phyloP scores from a whole-genome alignment of 2,113 vertebrate genomes.

The Ceyx margarethae region DNA sequence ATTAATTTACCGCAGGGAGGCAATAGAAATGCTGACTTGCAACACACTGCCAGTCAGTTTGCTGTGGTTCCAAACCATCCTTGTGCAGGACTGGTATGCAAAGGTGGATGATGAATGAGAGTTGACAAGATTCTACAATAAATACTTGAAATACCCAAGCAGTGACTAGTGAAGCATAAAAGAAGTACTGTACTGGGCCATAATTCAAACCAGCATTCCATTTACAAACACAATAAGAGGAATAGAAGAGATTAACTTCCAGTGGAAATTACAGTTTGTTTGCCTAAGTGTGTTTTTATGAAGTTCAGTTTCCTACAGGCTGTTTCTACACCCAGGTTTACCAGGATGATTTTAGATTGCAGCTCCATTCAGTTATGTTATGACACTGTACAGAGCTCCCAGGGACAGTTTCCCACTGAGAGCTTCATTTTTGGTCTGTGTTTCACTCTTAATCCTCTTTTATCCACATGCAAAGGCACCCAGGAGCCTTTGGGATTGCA shows the following conservation, averaged over 20 bases:
- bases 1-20: background rate
- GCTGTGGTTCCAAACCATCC: background rate
- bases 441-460: background rate
- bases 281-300: slow-evolving; percentile 26
- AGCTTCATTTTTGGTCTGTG: background rate
- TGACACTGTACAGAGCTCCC: background rate
- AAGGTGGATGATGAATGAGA: slow-evolving; percentile 43
- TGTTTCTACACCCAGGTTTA: background rate
- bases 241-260: slow-evolving; percentile 22
- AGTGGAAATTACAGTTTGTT: slow-evolving; percentile 28
- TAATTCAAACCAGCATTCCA: slow-evolving; percentile 42
- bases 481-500: background rate
- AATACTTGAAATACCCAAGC: slow-evolving; percentile 37
- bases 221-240: slow-evolving; percentile 33
- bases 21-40: background rate
- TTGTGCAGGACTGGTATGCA: background rate
- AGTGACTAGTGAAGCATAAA: slow-evolving; percentile 25
- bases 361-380: background rate
- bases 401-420: background rate
- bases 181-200: background rate
- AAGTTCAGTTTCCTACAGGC: background rate
- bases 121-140: slow-evolving; percentile 30
- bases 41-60: background rate
- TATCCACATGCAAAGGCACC: background rate
- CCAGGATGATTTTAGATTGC: background rate